Base-by-base conservation (phyloP, 1,140 invertebrate genomes). In the Cydia amplana region DNA sequence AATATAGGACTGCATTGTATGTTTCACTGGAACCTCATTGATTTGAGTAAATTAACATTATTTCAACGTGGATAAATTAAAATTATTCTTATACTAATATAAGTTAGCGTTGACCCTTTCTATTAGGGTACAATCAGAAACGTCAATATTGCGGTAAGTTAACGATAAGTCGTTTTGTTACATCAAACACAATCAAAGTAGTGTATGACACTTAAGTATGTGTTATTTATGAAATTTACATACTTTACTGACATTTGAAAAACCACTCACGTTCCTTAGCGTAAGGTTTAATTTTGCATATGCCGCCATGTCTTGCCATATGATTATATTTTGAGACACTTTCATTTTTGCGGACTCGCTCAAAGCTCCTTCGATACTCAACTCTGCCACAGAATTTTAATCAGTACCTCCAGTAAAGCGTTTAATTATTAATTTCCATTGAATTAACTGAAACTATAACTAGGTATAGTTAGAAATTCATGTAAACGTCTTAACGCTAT, bases 381-480 rank as follows among this genome's bases (percentile, higher is more conserved):
- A 23, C 20, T 60, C 1, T 23, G 55, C 0, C 7, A 20, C 9
- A 12, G 6, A 23, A 60, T 60, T 60, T 60, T 12, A 2, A 23
- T 18, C 20, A 60, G 5, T 7, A 18, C n/a, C 20, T 46, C 43
- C 2, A 16, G 2, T 60, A 9, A 20, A n/a, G 0, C 55, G 20
- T n/a, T 12, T 9, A 9, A 20, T 9, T 9, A 23, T 60, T 3
- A 60, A 20, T 60, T 10, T 23, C 23, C 55, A 40, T 77, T 81
- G 79, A 79, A 28, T 81, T 80, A 75, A 74, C 51, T 16, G 74
- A 72, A 79, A 84, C 84, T 85, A 84, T 85, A 84, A 75, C 40
- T 72, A 28, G 18, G 75, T 83, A 84, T 85, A 84, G 84, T 81
- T 49, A 82, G 74, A 80, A 81, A 85, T 84, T 82, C 79, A 83